Evolutionary conservation across 2,797 vertebrate genomes (phyloP).

Genomic region (Epinephelus malabaricus): DNA sequence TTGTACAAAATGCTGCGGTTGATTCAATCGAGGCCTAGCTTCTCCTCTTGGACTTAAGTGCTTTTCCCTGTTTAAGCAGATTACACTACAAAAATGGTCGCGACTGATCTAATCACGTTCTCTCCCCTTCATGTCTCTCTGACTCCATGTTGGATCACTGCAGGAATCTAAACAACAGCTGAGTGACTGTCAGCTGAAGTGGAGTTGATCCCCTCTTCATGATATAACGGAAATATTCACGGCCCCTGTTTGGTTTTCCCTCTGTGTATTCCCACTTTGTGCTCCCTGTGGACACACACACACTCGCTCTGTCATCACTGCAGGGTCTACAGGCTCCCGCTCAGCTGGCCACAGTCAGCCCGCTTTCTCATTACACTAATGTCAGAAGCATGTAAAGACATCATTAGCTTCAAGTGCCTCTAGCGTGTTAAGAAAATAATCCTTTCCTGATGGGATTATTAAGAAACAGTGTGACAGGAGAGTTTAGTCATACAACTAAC

Average conservation of each 20-base stretch:
- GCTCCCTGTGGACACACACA: constrained; percentile 22
- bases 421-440: constrained; percentile 3
- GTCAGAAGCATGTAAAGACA: constrained; percentile 59
- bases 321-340: constrained; percentile 43
- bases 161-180: constrained; percentile 21
- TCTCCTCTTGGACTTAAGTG: constrained; percentile 47
- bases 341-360: constrained; percentile 45
- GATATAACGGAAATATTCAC: constrained; percentile 34
- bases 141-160: constrained; percentile 1
- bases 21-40: constrained; percentile 9
- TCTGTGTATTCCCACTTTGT: constrained; percentile 4
- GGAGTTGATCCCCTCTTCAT: constrained; percentile 12
- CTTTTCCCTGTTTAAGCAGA: constrained; percentile 66
- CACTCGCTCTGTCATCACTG: constrained; percentile 49
- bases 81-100: constrained; percentile 46
- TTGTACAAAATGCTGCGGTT: constrained; percentile 2
- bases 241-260: constrained; percentile 1
- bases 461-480: constrained; percentile 20
- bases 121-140: constrained; percentile 32
- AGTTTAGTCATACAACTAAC: neutral
- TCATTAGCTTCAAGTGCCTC: constrained; percentile 64
- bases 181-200: neutral
- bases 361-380: constrained; percentile 69
- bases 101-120: constrained; percentile 57
- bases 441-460: constrained; percentile 24